phyloP scores from a whole-genome alignment of 1,140 invertebrate genomes.

The Heliconius eleuchia region DNA sequence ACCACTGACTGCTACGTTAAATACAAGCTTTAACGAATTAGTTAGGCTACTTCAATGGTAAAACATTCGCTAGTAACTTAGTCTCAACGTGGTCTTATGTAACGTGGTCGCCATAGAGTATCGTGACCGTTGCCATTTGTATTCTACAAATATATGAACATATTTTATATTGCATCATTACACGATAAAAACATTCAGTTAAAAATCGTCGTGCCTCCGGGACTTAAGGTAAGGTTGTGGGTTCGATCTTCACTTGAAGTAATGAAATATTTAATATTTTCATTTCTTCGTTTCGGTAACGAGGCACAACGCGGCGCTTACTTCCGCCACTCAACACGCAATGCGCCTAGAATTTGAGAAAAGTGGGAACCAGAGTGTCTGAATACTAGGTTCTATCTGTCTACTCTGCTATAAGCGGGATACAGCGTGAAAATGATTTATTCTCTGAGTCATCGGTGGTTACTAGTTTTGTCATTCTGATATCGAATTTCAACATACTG shows the following conservation, averaged over 20 bases:
- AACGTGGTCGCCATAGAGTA: slow-evolving; percentile 24
- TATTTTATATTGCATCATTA: slow-evolving; percentile 36
- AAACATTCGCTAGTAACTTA: background rate
- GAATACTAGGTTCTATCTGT: no score
- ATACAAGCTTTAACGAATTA: slow-evolving; percentile 27
- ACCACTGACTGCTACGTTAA: slow-evolving; percentile 7
- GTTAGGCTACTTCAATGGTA: slow-evolving; percentile 29
- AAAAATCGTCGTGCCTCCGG: background rate
- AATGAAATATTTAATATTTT: no score
- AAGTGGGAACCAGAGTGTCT: no score
- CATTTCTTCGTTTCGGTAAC: no score
- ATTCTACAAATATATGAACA: slow-evolving; percentile 39
- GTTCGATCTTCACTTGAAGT: no score
- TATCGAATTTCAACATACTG: background rate
- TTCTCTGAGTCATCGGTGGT: background rate
- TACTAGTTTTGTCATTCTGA: background rate
- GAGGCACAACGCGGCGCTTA: no score
- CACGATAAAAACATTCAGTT: slow-evolving; percentile 23
- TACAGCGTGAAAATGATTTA: no score
- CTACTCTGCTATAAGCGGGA: no score
- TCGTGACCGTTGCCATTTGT: slow-evolving; percentile 35
- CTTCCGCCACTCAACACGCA: no score
- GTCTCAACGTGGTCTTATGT: slow-evolving; percentile 34
- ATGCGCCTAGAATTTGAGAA: no score
- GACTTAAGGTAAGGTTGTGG: no score